Conservation (phyloP, 2,113 vertebrate genomes). For the Limanda limanda region DNA sequence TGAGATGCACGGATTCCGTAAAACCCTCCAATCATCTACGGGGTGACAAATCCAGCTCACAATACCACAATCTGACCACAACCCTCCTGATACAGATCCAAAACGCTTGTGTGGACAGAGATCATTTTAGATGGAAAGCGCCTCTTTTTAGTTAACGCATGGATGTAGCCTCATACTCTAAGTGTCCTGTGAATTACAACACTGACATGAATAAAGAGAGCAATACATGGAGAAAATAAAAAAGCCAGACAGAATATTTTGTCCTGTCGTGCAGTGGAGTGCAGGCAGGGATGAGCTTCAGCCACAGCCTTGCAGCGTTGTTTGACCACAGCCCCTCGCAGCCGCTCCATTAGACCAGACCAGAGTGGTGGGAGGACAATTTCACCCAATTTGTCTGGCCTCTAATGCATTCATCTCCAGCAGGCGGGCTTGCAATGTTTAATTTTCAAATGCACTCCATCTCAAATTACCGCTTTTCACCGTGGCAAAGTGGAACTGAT, state of each 20-base stretch:
- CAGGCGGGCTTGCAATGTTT: constrained; percentile 30
- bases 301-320: constrained; percentile 19
- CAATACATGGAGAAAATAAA: not conserved
- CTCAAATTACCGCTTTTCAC: constrained; percentile 32
- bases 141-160: no score
- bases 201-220: not conserved
- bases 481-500: constrained; percentile 36
- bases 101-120: no score
- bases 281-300: constrained; percentile 43
- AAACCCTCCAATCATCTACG: constrained; percentile 20
- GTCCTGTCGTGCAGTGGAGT: not conserved
- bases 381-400: constrained; percentile 62
- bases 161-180: no score
- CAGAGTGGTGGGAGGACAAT: constrained; percentile 18
- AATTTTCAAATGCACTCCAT: constrained; percentile 53
- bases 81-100: no score
- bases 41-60: constrained; percentile 7
- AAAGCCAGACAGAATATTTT: not conserved
- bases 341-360: constrained; percentile 49
- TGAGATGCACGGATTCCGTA: constrained; percentile 41
- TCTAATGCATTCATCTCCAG: constrained; percentile 63
- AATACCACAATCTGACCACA: not conserved
- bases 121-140: no score
- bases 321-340: constrained; percentile 24
- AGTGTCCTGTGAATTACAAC: not conserved